Conservation (phyloP, 2,797 vertebrate genomes). For the Microcaecilia unicolor region DNA sequence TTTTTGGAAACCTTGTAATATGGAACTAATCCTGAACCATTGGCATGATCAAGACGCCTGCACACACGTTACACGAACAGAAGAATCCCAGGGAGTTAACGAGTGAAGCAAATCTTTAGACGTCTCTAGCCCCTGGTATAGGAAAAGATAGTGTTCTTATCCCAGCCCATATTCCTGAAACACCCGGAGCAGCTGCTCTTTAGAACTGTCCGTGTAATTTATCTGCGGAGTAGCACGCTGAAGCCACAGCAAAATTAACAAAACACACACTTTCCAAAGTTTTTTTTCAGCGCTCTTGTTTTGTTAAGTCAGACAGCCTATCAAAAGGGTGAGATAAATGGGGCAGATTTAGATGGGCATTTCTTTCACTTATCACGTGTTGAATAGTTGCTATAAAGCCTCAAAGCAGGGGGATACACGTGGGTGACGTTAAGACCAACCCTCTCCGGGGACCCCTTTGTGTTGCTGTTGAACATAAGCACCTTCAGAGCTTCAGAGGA, state of each 20-base stretch:
- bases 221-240: slow-evolving; percentile 7
- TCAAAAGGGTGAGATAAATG: slow-evolving; percentile 47
- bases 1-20: no score
- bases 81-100: no score
- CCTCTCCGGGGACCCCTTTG: slow-evolving; percentile 95
- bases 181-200: neutral
- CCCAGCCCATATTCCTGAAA: no score
- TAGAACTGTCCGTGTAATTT: slow-evolving; percentile 23
- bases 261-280: slow-evolving; percentile 43
- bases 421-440: slow-evolving; percentile 90
- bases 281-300: slow-evolving; percentile 10
- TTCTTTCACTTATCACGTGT: slow-evolving; percentile 76
- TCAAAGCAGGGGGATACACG: slow-evolving; percentile 69
- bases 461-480: slow-evolving; percentile 87
- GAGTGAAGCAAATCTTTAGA: no score
- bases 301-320: slow-evolving; percentile 30
- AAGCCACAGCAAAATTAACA: slow-evolving; percentile 35
- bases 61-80: no score
- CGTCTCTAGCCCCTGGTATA: no score
- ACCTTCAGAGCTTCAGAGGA: slow-evolving; percentile 75
- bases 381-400: slow-evolving; percentile 74
- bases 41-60: no score
- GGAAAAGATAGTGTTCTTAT: no score
- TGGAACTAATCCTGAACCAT: no score
- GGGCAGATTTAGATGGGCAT: slow-evolving; percentile 63